Percentiles rank a stretch among this genome's conserved stretches.
These are phyloP conservation scores for Triplophysa bombifrons DNA, from an alignment of 2,797 vertebrate genomes.

Conservation along the genomic window DNA sequence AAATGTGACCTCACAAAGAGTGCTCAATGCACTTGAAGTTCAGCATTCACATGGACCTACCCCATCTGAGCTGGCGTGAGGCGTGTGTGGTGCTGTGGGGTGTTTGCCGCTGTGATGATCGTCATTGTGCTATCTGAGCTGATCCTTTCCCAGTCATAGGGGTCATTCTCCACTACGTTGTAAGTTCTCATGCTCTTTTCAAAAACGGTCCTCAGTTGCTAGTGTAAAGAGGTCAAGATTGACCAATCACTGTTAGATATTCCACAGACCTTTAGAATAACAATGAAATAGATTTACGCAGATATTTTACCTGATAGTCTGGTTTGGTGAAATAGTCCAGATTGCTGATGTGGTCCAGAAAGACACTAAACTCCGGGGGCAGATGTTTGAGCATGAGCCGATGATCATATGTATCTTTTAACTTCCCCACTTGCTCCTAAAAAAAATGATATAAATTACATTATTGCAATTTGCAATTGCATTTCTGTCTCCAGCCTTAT, in stretches of 20 bases:
- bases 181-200: slow-evolving; percentile 96
- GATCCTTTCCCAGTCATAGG: slow-evolving; percentile 97
- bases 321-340: slow-evolving; percentile 99
- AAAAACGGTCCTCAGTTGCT: slow-evolving; percentile 96
- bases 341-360: slow-evolving; percentile 92
- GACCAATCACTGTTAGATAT: not conserved
- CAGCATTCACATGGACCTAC: slow-evolving; percentile 69
- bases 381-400: slow-evolving; percentile 97
- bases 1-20: not conserved
- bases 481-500: not conserved
- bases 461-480: no score
- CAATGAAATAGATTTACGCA: not conserved
- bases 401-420: slow-evolving; percentile 97
- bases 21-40: not conserved
- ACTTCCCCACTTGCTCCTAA: slow-evolving; percentile 97
- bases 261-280: not conserved
- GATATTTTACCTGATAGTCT: slow-evolving; percentile 89
- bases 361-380: slow-evolving; percentile 90
- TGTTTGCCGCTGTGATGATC: slow-evolving; percentile 85
- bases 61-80: slow-evolving; percentile 94
- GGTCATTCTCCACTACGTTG: slow-evolving; percentile 93
- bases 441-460: no score
- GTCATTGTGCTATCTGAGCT: slow-evolving; percentile 87
- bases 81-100: slow-evolving; percentile 93
- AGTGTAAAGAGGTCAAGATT: slow-evolving; percentile 39